phyloP scores from a whole-genome alignment of 2,888 invertebrate genomes.

The Rhabditophanes sp. region DNA sequence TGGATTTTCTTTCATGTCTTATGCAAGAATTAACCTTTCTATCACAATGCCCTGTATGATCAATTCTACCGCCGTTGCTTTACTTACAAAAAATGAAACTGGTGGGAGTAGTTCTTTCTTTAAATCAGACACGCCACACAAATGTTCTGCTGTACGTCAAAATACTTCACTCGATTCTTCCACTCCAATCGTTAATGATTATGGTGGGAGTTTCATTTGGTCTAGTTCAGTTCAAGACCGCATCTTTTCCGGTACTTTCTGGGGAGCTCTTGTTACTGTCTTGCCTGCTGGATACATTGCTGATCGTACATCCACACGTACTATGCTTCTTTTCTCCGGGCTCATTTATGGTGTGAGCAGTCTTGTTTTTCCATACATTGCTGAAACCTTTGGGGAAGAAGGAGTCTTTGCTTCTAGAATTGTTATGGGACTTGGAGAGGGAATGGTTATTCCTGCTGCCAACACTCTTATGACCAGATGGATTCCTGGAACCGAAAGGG shows the following conservation, averaged over 20 bases:
- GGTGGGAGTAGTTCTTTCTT: background rate
- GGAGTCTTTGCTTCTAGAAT: slow-evolving; percentile 21
- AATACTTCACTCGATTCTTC: background rate
- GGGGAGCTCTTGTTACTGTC: slow-evolving; percentile 23
- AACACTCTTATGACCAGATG: slow-evolving; percentile 29
- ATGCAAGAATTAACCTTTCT: slow-evolving; percentile 21
- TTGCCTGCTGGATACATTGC: slow-evolving; percentile 26
- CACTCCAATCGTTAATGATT: slow-evolving; percentile 5
- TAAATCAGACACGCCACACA: slow-evolving; percentile 3
- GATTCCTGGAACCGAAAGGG: slow-evolving; percentile 26
- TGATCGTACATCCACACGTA: slow-evolving; percentile 14
- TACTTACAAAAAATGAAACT: slow-evolving; percentile 1
- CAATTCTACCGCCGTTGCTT: slow-evolving; percentile 23
- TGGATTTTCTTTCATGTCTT: slow-evolving; percentile 20
- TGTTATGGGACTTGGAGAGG: slow-evolving; percentile 31
- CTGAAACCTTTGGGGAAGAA: slow-evolving; percentile 15
- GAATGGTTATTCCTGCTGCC: slow-evolving; percentile 25
- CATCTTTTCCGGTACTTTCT: slow-evolving; percentile 28
- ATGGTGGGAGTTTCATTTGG: slow-evolving; percentile 14
- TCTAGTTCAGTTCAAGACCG: slow-evolving; percentile 20
- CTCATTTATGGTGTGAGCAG: slow-evolving; percentile 9
- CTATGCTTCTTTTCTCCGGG: slow-evolving; percentile 10
- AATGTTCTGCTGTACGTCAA: slow-evolving; percentile 1
- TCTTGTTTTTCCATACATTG: slow-evolving; percentile 21
- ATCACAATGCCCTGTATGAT: slow-evolving; percentile 26